Base-by-base conservation (phyloP, 2,113 vertebrate genomes). In the Lophius piscatorius region DNA sequence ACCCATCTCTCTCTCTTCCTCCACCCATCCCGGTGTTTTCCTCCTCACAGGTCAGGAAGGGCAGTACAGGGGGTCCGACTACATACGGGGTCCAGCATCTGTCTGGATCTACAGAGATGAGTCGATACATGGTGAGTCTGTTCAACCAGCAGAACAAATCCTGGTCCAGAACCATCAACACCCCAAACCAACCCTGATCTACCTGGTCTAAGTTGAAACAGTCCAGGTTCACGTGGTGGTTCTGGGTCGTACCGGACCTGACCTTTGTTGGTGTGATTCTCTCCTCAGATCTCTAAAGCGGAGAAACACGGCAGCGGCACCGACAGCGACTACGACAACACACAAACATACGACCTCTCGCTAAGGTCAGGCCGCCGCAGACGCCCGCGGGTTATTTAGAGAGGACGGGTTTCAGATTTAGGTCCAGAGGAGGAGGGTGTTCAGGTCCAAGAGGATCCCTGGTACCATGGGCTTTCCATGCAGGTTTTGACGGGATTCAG, bases 291-390 rank as follows among this genome's bases (percentile, higher is more conserved):
- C 22, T 88, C 92, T 63, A 98, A 94, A 80, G 76, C 92, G 34
- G 96, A 98, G 72, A 94, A 94, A 58, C 96, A 96, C 0, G 93
- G 94, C 81, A 99, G 97, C 0, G 95, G 96, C 29, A 93, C 96
- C 0, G 96, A 99, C 88, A 98, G 97, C 0, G 97, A 99, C 89
- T 99, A 99, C 0, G 97, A 99, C 87, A 99, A 99, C 90, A 98
- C 97, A 0, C 97, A 95, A 69, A 92, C 90, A 0, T 93, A 94
- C 13, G 96, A 99, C 18, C 73, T 91, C 4, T 91, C 94, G 4
- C 73, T 94, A 65, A 94, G 96, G 97, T 98, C 8, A 83, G 91
- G 54, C 29, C 1, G 29, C 29, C 1, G 29, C 11, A 8, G 9
- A 8, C 29, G 29, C n/a, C n/a, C n/a, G n/a, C n/a, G n/a, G n/a